phyloP scores from a whole-genome alignment of 1,140 invertebrate species.

The Nixonia krombeini region DNA sequence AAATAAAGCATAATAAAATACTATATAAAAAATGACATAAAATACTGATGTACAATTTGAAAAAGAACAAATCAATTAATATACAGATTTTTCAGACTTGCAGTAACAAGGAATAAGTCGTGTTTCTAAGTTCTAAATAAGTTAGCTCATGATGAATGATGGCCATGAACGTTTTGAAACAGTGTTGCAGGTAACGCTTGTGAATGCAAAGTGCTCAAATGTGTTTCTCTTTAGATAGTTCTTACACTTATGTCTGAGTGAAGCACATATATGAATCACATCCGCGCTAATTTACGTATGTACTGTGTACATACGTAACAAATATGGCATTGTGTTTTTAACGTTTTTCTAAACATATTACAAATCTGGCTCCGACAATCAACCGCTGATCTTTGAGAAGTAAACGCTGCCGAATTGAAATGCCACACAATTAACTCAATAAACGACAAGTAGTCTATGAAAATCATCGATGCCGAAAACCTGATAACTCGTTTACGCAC shows the following conservation, averaged over 20 bases:
- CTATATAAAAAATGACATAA: too few relatives aligned
- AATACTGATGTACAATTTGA: too few relatives aligned
- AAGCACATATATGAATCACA: slow-evolving; percentile 3
- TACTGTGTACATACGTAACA: neutral
- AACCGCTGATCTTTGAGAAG: slow-evolving; percentile 5
- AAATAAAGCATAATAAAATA: too few relatives aligned
- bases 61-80: neutral
- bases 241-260: neutral
- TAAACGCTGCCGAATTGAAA: slow-evolving; percentile 51
- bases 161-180: slow-evolving; percentile 23
- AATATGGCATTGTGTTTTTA: slow-evolving; percentile 12
- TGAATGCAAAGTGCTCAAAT: neutral
- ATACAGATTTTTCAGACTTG: too few relatives aligned
- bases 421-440: slow-evolving; percentile 24
- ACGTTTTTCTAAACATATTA: slow-evolving; percentile 4
- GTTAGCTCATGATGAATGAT: slow-evolving; percentile 8
- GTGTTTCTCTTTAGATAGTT: neutral
- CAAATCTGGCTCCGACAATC: slow-evolving; percentile 10
- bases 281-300: too few relatives aligned
- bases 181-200: neutral
- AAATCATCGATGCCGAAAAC: too few relatives aligned
- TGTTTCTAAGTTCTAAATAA: neutral
- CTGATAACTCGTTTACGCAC: neutral
- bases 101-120: too few relatives aligned
- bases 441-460: too few relatives aligned